Percentiles rank a stretch among this genome's conserved stretches.
These are phyloP conservation scores for Aphelinus certus DNA, from an alignment of 1,140 invertebrate genomes.

Conservation along the genomic window DNA sequence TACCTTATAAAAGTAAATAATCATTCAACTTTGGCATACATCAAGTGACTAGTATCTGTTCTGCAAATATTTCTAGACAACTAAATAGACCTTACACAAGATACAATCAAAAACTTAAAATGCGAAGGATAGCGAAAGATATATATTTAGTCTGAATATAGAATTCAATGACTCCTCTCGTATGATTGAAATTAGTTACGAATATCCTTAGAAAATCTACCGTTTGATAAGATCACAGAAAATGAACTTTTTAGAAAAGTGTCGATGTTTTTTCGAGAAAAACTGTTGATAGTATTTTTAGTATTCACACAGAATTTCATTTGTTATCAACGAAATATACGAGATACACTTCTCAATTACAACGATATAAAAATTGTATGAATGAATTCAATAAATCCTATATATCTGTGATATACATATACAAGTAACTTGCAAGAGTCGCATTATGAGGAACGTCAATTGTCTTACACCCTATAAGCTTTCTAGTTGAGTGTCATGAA, in stretches of 20 bases:
- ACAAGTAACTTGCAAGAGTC: conserved; percentile 25
- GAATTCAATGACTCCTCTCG: neutral
- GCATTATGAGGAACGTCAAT: conserved; percentile 26
- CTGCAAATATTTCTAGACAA: too few relatives aligned
- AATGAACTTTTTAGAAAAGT: neutral
- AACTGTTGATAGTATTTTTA: conserved; percentile 12
- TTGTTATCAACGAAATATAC: conserved; percentile 38
- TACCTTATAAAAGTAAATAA: conserved; percentile 13
- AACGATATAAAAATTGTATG: conserved; percentile 34
- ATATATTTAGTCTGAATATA: neutral
- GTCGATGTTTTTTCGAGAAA: neutral
- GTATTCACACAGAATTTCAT: conserved; percentile 32
- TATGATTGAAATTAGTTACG: neutral
- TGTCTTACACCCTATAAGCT: conserved; percentile 22
- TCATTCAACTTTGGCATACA: conserved; percentile 32
- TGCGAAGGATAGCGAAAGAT: too few relatives aligned
- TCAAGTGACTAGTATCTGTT: conserved; percentile 33
- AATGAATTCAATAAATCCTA: conserved; percentile 20
- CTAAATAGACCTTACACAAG: too few relatives aligned
- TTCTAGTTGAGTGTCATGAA: neutral
- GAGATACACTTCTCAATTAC: conserved; percentile 23
- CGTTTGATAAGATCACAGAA: neutral
- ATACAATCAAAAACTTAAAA: too few relatives aligned
- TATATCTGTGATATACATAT: conserved; percentile 15
- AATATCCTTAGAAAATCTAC: neutral